These are phyloP conservation scores for Apamea crenata DNA, from an alignment of 2,888 invertebrate species.

Conservation along the genomic window DNA sequence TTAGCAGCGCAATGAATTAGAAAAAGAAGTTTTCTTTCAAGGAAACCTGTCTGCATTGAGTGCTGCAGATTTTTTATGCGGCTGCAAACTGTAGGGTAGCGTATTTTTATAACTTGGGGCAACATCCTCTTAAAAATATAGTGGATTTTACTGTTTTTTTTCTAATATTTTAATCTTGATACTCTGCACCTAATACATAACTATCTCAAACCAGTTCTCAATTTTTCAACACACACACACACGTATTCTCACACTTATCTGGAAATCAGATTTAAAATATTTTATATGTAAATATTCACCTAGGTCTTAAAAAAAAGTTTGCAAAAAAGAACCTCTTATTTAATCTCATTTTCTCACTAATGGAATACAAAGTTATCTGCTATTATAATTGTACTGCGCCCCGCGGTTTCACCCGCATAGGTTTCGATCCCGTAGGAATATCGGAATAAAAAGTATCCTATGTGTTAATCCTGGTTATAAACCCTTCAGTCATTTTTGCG, in stretches of 20 bases:
- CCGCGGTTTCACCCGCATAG: no score
- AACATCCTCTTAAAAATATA: slow-evolving; percentile 16
- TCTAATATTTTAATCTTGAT: background rate
- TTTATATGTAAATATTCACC: background rate
- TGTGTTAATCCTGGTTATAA: no score
- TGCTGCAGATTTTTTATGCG: slow-evolving; percentile 47
- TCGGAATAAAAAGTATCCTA: no score
- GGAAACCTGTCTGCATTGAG: slow-evolving; percentile 33
- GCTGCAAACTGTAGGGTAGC: slow-evolving; percentile 15
- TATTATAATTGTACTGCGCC: background rate
- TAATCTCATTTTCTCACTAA: background rate
- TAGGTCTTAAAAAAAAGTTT: background rate
- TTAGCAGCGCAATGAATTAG: slow-evolving; percentile 57
- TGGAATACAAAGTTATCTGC: background rate
- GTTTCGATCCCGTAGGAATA: no score
- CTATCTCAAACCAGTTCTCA: slow-evolving; percentile 3
- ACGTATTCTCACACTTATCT: background rate
- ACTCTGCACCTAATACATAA: background rate
- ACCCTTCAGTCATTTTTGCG: no score
- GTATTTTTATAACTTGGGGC: background rate
- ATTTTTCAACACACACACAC: no score
- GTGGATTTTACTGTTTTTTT: background rate
- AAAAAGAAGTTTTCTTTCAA: slow-evolving; percentile 53
- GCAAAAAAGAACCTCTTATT: no score
- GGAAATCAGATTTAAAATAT: background rate